These are phyloP conservation scores for Synergus itoensis DNA, from an alignment of 2,888 invertebrate genomes.

Conservation along the genomic window DNA sequence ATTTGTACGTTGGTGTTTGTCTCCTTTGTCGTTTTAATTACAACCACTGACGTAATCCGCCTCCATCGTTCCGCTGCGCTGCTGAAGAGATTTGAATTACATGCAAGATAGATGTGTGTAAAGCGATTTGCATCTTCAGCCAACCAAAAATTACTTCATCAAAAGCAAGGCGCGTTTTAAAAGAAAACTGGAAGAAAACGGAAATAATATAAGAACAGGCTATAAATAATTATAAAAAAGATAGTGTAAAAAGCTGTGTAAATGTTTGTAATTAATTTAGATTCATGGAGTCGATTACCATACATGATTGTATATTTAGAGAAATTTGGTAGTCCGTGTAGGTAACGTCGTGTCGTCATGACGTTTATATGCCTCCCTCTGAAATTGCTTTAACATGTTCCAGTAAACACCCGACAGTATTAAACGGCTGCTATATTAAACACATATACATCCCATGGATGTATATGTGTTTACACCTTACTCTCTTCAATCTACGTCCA, in stretches of 20 bases:
- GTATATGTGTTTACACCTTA: not conserved
- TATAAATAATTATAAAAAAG: too few species aligned
- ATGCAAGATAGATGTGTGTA: not conserved
- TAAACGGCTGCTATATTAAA: constrained; percentile 7
- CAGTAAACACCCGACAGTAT: constrained; percentile 8
- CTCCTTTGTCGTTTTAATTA: constrained; percentile 16
- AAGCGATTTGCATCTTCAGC: not conserved
- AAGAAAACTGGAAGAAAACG: too few species aligned
- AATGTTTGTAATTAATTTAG: not conserved
- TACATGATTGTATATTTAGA: not conserved
- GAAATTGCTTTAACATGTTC: constrained; percentile 24
- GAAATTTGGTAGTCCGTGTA: not conserved
- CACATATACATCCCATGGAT: not conserved
- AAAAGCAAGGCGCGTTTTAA: not conserved
- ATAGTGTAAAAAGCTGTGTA: not conserved
- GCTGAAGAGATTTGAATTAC: not conserved
- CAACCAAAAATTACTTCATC: not conserved
- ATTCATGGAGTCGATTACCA: not conserved
- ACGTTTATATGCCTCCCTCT: not conserved
- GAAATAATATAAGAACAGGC: too few species aligned
- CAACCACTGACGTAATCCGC: constrained; percentile 9
- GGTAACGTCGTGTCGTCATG: not conserved
- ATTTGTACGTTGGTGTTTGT: constrained; percentile 10
- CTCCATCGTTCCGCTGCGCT: not conserved
- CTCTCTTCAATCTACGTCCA: not conserved